These are phyloP conservation scores for Takifugu ocellatus DNA, from an alignment of 2,797 vertebrate species.

Conservation along the genomic window DNA sequence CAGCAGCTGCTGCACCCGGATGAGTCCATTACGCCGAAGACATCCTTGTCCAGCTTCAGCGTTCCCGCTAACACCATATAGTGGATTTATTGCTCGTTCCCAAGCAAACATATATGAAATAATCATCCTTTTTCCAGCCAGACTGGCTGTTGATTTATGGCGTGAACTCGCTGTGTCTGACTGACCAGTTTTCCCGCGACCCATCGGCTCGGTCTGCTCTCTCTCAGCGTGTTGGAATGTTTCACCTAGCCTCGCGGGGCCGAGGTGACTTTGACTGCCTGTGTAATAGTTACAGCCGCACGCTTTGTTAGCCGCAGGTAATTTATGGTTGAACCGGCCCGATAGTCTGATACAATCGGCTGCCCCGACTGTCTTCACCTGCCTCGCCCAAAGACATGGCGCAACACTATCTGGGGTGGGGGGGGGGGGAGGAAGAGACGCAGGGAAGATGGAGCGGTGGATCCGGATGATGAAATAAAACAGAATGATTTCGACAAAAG, in stretches of 20 bases:
- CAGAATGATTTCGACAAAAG: conserved; percentile 39
- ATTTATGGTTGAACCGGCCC: conserved; percentile 75
- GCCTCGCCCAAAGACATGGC: conserved; percentile 61
- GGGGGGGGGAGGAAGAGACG: conserved; percentile 13
- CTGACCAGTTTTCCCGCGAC: conserved; percentile 17
- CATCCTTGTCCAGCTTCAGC: no score
- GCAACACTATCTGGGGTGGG: conserved; percentile 43
- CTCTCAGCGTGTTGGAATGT: conserved; percentile 28
- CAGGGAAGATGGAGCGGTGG: conserved; percentile 18
- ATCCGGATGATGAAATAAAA: conserved; percentile 35
- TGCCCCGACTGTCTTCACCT: conserved; percentile 66
- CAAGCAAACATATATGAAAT: no score
- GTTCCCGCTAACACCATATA: no score
- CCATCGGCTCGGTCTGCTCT: conserved; percentile 10
- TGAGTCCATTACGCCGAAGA: no score
- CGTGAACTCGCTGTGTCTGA: conserved; percentile 6
- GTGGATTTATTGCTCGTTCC: no score
- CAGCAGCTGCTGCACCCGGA: no score
- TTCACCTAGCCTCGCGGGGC: conserved; percentile 45
- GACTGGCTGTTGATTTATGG: neutral
- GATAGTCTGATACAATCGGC: conserved; percentile 71
- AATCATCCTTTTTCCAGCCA: no score
- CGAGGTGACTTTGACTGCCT: conserved; percentile 73
- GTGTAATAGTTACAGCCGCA: conserved; percentile 73
- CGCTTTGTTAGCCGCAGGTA: conserved; percentile 75